phyloP scores from a whole-genome alignment of 2,888 invertebrate species.

The Microplitis deprimator region DNA sequence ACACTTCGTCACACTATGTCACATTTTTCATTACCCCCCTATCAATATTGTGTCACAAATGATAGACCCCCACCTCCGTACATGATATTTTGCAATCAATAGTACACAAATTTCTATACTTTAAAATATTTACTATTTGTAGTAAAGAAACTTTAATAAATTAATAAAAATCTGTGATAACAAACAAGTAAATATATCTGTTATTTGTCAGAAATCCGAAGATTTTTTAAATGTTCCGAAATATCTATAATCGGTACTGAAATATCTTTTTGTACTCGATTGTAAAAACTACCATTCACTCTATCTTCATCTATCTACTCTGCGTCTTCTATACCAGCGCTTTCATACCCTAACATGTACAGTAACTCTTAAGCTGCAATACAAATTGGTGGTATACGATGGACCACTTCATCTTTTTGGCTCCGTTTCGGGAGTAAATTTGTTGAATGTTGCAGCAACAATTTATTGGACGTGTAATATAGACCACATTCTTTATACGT shows the following conservation, averaged over 20 bases:
- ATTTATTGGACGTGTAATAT: neutral
- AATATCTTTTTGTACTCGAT: neutral
- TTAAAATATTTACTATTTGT: too few relatives aligned
- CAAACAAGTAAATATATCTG: too few relatives aligned
- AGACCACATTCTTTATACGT: slow-evolving; percentile 1
- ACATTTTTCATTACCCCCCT: too few relatives aligned
- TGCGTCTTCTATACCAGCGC: neutral
- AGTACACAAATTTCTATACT: too few relatives aligned
- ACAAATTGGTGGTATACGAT: neutral
- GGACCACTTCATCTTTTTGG: neutral
- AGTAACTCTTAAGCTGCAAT: neutral
- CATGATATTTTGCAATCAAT: too few relatives aligned
- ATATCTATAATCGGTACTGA: neutral
- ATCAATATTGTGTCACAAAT: too few relatives aligned
- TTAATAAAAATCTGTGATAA: too few relatives aligned
- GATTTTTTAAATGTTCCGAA: neutral
- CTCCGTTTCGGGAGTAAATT: neutral
- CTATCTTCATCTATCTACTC: neutral
- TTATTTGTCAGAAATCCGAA: neutral
- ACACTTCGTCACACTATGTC: too few relatives aligned
- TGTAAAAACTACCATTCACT: neutral
- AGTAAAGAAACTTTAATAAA: too few relatives aligned
- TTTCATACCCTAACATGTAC: neutral
- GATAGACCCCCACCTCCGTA: too few relatives aligned
- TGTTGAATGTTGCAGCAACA: neutral